Evolutionary conservation across 1,140 invertebrate species (phyloP), one percentile per base, ranked within the genome.

Genomic region (Philotrypesis tridentata): DNA sequence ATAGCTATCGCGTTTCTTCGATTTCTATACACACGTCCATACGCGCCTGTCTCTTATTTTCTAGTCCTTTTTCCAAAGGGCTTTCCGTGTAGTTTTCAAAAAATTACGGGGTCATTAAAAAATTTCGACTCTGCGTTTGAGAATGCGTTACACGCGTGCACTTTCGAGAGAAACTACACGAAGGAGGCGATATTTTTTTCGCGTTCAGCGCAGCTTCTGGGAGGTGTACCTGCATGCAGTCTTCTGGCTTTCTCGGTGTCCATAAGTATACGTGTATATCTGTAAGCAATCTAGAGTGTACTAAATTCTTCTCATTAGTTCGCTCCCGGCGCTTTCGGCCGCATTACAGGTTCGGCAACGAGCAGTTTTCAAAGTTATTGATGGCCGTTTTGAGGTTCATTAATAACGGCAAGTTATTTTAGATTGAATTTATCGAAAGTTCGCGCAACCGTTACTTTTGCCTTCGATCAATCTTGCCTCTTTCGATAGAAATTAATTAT

Each of bases 271-370:
- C 5, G 48, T 40, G 80, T 82, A n/a, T 82, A 82, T 73, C 80
- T 82, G 75, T 78, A 82, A 82, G 60, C 80, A 82, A 78, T 82
- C 74, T 72, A 78, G 68, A 82, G 25, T 82, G 37, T 82, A 82
- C 80, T 78, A 82, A 82, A 78, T 71, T 73, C 75, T 72, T 61
- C 27, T 48, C 48, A 73, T 82, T 61, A 70, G 29, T 48, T 82
- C 68, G 74, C 80, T 63, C 80, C 71, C 80, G 31, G 48, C 43
- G 8, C 40, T 73, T 82, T 74, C 61, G 40, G 75, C 48, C 48
- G 25, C 33, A 78, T 67, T 78, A 78, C 17, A 68, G 40, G 65
- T 78, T 55, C 43, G 2, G 40, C 40, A 48, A 79, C 67, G 67
- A 79, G 67, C 29, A 78, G 43, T 78, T 78, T 43, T 68, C 25